Base-by-base conservation (phyloP, 1,140 invertebrate genomes). In the Heterodera carotae region DNA sequence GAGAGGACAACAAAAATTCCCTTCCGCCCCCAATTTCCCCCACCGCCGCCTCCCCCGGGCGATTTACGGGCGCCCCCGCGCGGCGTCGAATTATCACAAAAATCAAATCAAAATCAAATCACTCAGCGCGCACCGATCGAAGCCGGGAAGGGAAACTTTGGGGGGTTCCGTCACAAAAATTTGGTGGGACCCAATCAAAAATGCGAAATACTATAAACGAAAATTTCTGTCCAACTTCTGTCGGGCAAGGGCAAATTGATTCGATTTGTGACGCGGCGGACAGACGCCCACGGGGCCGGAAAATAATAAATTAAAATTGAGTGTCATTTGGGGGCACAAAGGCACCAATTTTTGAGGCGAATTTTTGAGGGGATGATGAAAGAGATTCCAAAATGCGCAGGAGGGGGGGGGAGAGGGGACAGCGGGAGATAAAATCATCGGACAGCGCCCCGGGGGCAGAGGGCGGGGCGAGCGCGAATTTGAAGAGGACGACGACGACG, bases 381-480 rank as follows among this genome's bases (percentile, higher is more conserved):
- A 53, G 48, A 22, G 48, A 53, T 53, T 22, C 48, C 39, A 12
- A 39, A 39, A 39, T 39, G 6, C 39, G 39, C 7, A 12, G 39
- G 39, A 12, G 7, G 48, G 15, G 15, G 48, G 48, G 48, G 48
- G 48, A 3, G 48, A 15, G 18, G 48, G 48, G 12, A 22, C 62
- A 34, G 62, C 62, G 62, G 62, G 62, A 66, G 62, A 66, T 66
- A 66, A 66, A 66, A 66, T 66, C 62, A 34, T 15, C 48, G 18
- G 48, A 53, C 39, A 39, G 39, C 39, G 7, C 39, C 39, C 39
- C 39, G 0, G 7, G n/a, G n/a, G n/a, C n/a, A n/a, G n/a, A n/a
- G n/a, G n/a, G n/a, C n/a, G 39, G 39, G 39, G 12, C 15, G 48
- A 18, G 48, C 48, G 48, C 48, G 48, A 53, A 53, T 53, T 53